Conservation (phyloP, 2,888 invertebrate genomes). For the Cephus pulcher region DNA sequence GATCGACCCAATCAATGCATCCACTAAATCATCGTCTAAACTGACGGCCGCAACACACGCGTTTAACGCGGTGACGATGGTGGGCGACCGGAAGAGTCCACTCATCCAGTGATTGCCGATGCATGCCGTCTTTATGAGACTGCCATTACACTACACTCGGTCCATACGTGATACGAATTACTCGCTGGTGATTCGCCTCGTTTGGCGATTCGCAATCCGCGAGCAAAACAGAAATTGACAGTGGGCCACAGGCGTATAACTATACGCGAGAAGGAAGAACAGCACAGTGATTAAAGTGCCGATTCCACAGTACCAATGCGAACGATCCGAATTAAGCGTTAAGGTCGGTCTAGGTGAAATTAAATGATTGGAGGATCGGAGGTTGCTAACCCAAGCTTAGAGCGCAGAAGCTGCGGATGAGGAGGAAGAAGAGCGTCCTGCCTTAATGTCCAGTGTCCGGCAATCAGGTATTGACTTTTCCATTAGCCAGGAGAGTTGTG, state of each 20-base stretch:
- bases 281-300: background rate
- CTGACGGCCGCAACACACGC: slow-evolving; percentile 61
- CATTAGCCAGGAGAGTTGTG: slow-evolving; percentile 61
- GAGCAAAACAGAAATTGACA: background rate
- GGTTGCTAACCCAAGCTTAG: background rate
- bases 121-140: slow-evolving; percentile 59
- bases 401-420: slow-evolving; percentile 10
- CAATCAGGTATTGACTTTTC: slow-evolving; percentile 64
- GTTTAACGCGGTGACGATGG: slow-evolving; percentile 53
- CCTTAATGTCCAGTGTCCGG: slow-evolving; percentile 43
- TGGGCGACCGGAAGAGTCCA: slow-evolving; percentile 65
- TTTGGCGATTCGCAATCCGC: background rate
- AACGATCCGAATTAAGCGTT: background rate
- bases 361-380: background rate
- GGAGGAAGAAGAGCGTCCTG: slow-evolving; percentile 30
- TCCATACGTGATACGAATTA: slow-evolving; percentile 1
- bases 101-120: slow-evolving; percentile 65
- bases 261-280: background rate
- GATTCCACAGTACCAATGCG: background rate
- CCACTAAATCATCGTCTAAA: slow-evolving; percentile 67
- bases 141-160: slow-evolving; percentile 21
- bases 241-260: background rate
- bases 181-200: background rate
- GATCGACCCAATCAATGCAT: slow-evolving; percentile 66
- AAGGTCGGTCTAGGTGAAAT: background rate